A percentile compares a stretch with the other conserved stretches of the same genome.
Conservation (phyloP, 2,113 vertebrate species). For the Stigmatopora nigra region DNA sequence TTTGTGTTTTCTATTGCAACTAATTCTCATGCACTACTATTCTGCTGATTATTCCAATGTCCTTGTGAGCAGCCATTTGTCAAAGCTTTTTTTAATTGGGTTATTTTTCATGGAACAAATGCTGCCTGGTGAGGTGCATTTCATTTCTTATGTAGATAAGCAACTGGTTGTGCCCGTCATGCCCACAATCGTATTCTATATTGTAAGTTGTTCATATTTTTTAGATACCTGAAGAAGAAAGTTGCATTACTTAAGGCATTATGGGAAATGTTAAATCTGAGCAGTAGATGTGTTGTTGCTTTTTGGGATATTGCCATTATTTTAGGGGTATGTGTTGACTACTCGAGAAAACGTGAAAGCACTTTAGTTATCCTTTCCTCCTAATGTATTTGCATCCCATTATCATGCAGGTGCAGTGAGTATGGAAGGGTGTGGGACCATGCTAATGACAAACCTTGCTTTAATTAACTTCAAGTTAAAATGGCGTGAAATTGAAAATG, state of each 20-base stretch:
- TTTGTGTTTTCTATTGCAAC: slow-evolving; percentile 35
- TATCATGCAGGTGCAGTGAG: slow-evolving; percentile 56
- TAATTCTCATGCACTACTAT: slow-evolving; percentile 43
- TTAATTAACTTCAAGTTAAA: slow-evolving; percentile 78
- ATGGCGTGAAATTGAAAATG: slow-evolving; percentile 76
- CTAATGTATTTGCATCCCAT: slow-evolving; percentile 53
- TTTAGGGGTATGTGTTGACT: slow-evolving; percentile 23
- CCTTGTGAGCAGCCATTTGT: slow-evolving; percentile 55
- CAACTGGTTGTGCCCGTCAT: slow-evolving; percentile 41
- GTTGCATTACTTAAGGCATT: background rate
- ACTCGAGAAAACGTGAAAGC: slow-evolving; percentile 41
- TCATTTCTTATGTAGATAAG: slow-evolving; percentile 56
- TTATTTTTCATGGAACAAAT: slow-evolving; percentile 56
- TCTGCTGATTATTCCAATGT: slow-evolving; percentile 54
- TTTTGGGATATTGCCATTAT: slow-evolving; percentile 33
- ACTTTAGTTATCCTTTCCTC: slow-evolving; percentile 36
- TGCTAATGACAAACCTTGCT: slow-evolving; percentile 68
- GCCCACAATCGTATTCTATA: slow-evolving; percentile 14
- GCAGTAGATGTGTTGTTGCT: slow-evolving; percentile 5
- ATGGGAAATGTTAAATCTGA: background rate
- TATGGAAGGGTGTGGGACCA: slow-evolving; percentile 55
- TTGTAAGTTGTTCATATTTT: slow-evolving; percentile 22
- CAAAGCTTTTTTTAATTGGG: slow-evolving; percentile 56
- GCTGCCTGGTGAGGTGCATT: slow-evolving; percentile 36
- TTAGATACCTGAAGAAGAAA: slow-evolving; percentile 7